Percentiles rank a stretch among this genome's conserved stretches.
These are phyloP conservation scores for Rhopalosiphum padi DNA, from an alignment of 1,140 invertebrate species.

Conservation along the genomic window DNA sequence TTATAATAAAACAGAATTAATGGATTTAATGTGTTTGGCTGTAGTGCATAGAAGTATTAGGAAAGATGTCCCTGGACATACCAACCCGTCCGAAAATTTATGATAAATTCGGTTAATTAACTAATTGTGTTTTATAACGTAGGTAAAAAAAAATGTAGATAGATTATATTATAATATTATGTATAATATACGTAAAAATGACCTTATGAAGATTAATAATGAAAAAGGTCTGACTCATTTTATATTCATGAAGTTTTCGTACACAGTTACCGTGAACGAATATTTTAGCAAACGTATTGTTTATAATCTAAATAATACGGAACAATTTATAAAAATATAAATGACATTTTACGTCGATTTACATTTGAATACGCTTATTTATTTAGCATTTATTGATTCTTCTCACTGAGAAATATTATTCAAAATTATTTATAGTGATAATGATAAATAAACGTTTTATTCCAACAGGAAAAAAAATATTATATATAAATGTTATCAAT, in stretches of 20 bases:
- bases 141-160: slow-evolving; percentile 23
- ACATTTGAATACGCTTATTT: slow-evolving; percentile 43
- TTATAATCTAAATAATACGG: slow-evolving; percentile 40
- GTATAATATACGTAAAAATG: slow-evolving; percentile 37
- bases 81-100: slow-evolving; percentile 20
- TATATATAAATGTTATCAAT: background rate
- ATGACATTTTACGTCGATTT: slow-evolving; percentile 43
- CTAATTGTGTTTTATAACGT: slow-evolving; percentile 50
- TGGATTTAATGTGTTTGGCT: slow-evolving; percentile 43
- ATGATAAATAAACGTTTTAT: background rate
- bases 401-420: slow-evolving; percentile 15
- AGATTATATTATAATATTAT: slow-evolving; percentile 10
- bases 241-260: slow-evolving; percentile 52
- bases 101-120: slow-evolving; percentile 55
- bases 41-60: slow-evolving; percentile 22
- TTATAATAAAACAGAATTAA: slow-evolving; percentile 56
- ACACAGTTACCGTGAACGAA: background rate
- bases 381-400: slow-evolving; percentile 32
- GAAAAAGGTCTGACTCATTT: slow-evolving; percentile 49
- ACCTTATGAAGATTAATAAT: slow-evolving; percentile 54
- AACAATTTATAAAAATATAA: slow-evolving; percentile 39
- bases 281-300: slow-evolving; percentile 47
- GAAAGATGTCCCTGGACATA: slow-evolving; percentile 40
- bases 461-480: background rate
- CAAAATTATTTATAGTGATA: slow-evolving; percentile 22